Percentiles rank a stretch among this genome's conserved stretches.
Evolutionary conservation across 2,797 vertebrate species (phyloP).

Genomic region (Lateolabrax maculatus): DNA sequence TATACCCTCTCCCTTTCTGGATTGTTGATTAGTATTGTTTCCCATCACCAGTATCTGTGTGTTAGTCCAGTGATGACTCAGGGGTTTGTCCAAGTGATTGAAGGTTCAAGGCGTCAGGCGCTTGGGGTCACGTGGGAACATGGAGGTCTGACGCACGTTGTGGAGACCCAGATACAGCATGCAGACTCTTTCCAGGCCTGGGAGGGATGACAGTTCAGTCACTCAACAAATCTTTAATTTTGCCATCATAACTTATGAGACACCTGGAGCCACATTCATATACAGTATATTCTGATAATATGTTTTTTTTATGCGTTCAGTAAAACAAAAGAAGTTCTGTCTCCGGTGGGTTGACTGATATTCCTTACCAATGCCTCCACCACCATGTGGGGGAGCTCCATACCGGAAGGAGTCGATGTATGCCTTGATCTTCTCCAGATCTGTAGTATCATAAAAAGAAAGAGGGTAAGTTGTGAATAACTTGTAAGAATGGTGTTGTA

Average conservation of each 20-base stretch:
- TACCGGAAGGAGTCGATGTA: constrained; percentile 98
- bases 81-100: neutral
- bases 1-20: constrained; percentile 26
- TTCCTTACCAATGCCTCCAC: constrained; percentile 95
- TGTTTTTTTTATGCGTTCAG: too few relatives aligned
- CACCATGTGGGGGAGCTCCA: constrained; percentile 96
- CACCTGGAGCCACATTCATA: neutral
- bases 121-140: constrained; percentile 99
- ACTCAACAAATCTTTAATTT: neutral
- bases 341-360: neutral
- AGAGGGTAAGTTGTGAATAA: neutral
- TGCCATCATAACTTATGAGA: neutral
- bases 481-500: constrained; percentile 6
- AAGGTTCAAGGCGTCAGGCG: constrained; percentile 92
- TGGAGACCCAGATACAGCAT: constrained; percentile 98
- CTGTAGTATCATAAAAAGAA: constrained; percentile 74
- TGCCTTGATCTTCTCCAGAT: constrained; percentile 98
- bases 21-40: constrained; percentile 59
- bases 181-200: constrained; percentile 97
- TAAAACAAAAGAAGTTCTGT: neutral
- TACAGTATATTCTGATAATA: neutral
- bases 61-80: constrained; percentile 15
- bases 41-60: constrained; percentile 36
- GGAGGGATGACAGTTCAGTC: neutral
- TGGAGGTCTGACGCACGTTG: constrained; percentile 97